phyloP scores from a whole-genome alignment of 2,113 vertebrate species.

The Erythrolamprus reginae region DNA sequence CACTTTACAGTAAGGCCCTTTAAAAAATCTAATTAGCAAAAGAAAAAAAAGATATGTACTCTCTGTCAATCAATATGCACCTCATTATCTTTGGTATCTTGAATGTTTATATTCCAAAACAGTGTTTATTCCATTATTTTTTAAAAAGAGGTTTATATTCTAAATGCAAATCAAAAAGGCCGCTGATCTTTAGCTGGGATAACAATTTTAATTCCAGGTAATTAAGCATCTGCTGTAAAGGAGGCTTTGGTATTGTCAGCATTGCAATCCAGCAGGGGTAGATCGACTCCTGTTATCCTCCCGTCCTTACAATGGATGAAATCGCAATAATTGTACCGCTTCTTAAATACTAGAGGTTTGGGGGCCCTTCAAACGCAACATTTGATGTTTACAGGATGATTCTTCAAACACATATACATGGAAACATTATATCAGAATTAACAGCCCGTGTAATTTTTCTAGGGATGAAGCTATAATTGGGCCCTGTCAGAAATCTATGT shows the following conservation, averaged over 20 bases:
- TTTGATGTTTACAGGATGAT: constrained; percentile 9
- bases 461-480: background rate
- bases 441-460: background rate
- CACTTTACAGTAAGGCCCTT: background rate
- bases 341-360: background rate
- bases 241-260: background rate
- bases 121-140: background rate
- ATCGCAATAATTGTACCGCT: background rate
- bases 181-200: background rate
- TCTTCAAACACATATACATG: constrained; percentile 1
- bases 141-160: background rate
- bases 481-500: background rate
- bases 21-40: background rate
- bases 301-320: background rate
- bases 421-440: constrained; percentile 22
- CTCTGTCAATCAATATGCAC: background rate
- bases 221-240: background rate
- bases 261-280: background rate
- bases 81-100: background rate
- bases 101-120: background rate
- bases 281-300: background rate
- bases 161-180: background rate
- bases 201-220: background rate
- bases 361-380: background rate
- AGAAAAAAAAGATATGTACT: background rate